Conservation (phyloP, 2,888 invertebrate genomes). For the Podabrus alpinus region DNA sequence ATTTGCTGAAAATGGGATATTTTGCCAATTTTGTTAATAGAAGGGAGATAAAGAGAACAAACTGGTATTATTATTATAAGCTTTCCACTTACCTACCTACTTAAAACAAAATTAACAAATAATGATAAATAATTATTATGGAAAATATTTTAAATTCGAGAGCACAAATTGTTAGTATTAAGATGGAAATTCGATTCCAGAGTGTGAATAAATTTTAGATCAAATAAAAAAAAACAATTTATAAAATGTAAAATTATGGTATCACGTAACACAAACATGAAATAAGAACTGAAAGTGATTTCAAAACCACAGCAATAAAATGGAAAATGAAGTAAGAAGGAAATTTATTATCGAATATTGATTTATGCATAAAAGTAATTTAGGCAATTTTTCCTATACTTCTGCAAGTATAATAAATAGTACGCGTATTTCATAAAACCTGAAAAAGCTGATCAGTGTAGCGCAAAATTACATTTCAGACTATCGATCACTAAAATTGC, state of each 20-base stretch:
- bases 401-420: not conserved
- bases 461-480: conserved; percentile 25
- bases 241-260: not conserved
- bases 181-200: not conserved
- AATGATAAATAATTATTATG: not conserved
- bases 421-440: not conserved
- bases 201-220: not conserved
- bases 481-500: conserved; percentile 20
- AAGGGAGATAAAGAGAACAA: not conserved
- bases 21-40: not conserved
- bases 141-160: too few relatives aligned
- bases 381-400: not conserved
- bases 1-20: not conserved
- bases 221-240: not conserved
- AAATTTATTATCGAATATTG: not conserved
- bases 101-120: not conserved
- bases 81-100: not conserved
- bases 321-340: not conserved
- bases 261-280: not conserved
- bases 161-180: not conserved
- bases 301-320: not conserved
- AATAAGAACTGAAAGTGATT: not conserved
- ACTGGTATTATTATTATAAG: not conserved
- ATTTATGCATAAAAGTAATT: not conserved
- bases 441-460: conserved; percentile 17